Evolutionary conservation across 2,113 vertebrate species (phyloP), one percentile per base, ranked within the genome.

Genomic region (Neodontobutis hainanensis): DNA sequence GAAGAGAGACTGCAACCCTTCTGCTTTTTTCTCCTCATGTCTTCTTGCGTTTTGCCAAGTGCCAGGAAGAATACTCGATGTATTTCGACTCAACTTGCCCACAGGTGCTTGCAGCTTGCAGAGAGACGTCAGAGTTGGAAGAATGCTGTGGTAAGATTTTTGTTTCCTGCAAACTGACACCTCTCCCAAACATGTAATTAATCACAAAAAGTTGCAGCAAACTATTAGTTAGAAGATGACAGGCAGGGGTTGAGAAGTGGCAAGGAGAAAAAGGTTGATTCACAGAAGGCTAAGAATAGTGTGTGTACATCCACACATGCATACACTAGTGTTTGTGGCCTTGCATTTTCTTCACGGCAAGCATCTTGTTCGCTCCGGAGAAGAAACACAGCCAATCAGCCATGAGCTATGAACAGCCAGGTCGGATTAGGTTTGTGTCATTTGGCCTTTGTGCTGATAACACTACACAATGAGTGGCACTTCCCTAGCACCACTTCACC

Each of bases 401-500:
- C 78, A 84, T 81, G 61, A 90, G 80, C 75, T 73, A 83, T 85
- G 79, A 75, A 80, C 83, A 82, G 87, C 85, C 84, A 89, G 92
- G 84, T 85, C 90, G 87, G 79, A 85, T 92, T 85, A 61, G 70
- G 74, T 86, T 85, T 85, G 84, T 81, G 82, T 73, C 72, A 71
- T 83, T 55, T 75, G 90, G 85, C 81, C 87, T 86, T 78, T 70
- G 79, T 75, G 83, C 84, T 82, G 89, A 91, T 86, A 92, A 92
- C 73, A 77, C 84, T 66, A 68, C 77, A 84, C 77, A 85, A 77
- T 89, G 92, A 93, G 61, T 94, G 94, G 92, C 91, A 91, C 88
- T 92, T 94, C 83, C 92, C 86, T 87, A 90, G 88, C 92, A 80
- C 92, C 92, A 91, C 88, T 89, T 89, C 87, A 86, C 85, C 88